Percentiles rank a stretch among this genome's conserved stretches.
These are phyloP conservation scores for Pachyseris speciosa DNA, from an alignment of 64 coral and sea anemone genomes.

Conservation along the genomic window DNA sequence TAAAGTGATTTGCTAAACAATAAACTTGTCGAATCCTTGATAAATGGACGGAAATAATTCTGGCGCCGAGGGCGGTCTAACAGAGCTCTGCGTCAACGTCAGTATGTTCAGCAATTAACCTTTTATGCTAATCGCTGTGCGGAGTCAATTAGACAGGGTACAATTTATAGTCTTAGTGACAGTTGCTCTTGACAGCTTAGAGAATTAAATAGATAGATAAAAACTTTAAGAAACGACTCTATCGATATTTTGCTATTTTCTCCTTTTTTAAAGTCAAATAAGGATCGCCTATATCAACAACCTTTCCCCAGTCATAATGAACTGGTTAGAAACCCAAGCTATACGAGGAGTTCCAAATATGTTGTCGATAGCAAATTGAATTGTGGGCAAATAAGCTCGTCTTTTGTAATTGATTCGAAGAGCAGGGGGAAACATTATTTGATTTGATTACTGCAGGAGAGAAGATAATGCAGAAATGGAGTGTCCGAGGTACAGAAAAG, in stretches of 20 bases:
- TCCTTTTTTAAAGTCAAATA: neutral
- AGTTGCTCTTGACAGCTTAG: neutral
- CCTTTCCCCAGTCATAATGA: neutral
- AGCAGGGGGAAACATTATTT: neutral
- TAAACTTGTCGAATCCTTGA: neutral
- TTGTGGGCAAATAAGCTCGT: neutral
- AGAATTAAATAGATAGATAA: conserved; percentile 4
- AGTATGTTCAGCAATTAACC: neutral
- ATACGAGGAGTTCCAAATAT: neutral
- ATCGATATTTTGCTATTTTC: neutral
- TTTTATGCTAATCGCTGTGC: conserved; percentile 6
- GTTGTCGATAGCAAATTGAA: neutral
- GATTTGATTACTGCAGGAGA: neutral
- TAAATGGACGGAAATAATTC: neutral
- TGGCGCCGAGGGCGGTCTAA: conserved; percentile 32
- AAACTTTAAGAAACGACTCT: neutral
- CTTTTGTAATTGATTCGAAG: conserved; percentile 26
- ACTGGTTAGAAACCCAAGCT: neutral
- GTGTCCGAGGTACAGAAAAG: neutral
- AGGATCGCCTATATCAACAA: neutral
- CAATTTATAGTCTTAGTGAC: neutral
- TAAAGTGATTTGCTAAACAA: neutral
- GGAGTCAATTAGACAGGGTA: neutral
- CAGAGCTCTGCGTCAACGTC: neutral
- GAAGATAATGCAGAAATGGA: neutral